A percentile compares a stretch with the other conserved stretches of the same genome.
Conservation (phyloP, 2,888 invertebrate species). For the Kryphioiulus occultus region DNA sequence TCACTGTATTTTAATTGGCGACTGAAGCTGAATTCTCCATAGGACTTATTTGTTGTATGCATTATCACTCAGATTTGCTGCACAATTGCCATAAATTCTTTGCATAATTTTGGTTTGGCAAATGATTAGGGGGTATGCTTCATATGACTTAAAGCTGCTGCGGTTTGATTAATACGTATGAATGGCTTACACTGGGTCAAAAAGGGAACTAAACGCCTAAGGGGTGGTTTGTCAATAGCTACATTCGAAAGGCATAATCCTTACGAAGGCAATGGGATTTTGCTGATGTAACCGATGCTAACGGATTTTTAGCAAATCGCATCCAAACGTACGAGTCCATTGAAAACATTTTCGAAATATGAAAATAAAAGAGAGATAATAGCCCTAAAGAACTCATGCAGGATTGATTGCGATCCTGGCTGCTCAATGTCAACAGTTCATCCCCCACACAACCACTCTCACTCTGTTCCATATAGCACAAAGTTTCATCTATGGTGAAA, state of each 20-base stretch:
- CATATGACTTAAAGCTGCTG: not conserved
- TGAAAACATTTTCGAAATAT: not conserved
- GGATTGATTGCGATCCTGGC: slow-evolving; percentile 5
- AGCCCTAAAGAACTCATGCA: not conserved
- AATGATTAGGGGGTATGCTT: not conserved
- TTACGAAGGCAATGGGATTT: not conserved
- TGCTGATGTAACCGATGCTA: not conserved
- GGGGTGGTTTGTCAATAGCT: not conserved
- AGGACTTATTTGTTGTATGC: not conserved
- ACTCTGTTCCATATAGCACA: not conserved
- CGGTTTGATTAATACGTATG: not conserved
- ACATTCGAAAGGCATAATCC: not conserved
- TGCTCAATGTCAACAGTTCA: not conserved
- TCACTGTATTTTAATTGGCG: not conserved
- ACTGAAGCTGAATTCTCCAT: not conserved
- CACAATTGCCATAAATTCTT: not conserved
- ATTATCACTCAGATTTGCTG: not conserved
- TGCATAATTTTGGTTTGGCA: not conserved
- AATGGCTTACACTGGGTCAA: not conserved
- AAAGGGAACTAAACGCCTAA: not conserved
- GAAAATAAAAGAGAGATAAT: not conserved
- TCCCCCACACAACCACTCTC: not conserved
- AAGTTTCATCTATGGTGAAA: not conserved
- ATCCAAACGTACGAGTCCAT: not conserved
- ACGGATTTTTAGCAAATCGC: not conserved